Base-by-base conservation (phyloP, 2,888 invertebrate species). In the Flabesymbios commensalis region DNA sequence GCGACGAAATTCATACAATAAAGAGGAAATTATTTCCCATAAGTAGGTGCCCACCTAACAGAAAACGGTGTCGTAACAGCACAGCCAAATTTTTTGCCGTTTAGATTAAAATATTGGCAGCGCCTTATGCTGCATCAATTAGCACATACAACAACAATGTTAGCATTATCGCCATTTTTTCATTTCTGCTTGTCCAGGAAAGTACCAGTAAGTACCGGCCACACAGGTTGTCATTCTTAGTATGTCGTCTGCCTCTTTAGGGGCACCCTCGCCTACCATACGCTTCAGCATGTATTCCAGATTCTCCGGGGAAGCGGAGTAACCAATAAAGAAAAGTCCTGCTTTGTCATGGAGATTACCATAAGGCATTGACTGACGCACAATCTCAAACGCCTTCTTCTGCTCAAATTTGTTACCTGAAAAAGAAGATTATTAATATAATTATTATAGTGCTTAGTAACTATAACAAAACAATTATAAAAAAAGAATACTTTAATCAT, bases 291-390 rank as follows among this genome's bases (percentile, higher is more conserved):
- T 81, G 71, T 65, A 82, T 65, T 82, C 76, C 31, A 78, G 73
- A 67, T 80, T 79, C 14, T 73, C 67, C 0, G 80, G 78, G 14
- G 72, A 72, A 0, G 75, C 77, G 14, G 81, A 74, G 61, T 81
- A 82, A 28, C 75, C 81, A 61, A 82, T 82, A 72, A 82, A 82
- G 69, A 82, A 82, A 3, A 82, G 72, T 10, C 82, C 81, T 19
- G 77, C 73, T 3, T 78, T 76, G 4, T 70, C 76, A 22, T 66
- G 66, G 14, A 80, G 57, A 3, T 69, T 76, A 17, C 82, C 82
- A 56, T 75, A 82, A 1, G 82, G 82, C 79, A 78, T 77, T 14
- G 82, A 82, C 72, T 82, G 82, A 17, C 82, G 74, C 0, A 82
- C 81, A 33, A 82, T 81, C 65, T 80, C 74, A 57, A 76, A 72